phyloP scores from a whole-genome alignment of 1,140 invertebrate genomes.

The Saxidomus purpurata region DNA sequence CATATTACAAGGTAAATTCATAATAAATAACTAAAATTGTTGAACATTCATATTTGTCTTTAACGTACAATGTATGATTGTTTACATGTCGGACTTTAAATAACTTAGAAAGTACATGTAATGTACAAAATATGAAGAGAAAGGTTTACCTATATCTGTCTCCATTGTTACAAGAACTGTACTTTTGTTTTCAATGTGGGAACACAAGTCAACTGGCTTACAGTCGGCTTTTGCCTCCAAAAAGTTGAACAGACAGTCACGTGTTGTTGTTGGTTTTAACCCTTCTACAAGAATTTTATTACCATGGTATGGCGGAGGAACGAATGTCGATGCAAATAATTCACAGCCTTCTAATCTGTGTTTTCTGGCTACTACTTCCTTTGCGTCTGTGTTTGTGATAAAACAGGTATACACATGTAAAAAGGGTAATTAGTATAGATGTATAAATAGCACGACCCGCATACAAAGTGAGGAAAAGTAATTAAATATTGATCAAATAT shows the following conservation, averaged over 20 bases:
- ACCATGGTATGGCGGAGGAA: conserved; percentile 43
- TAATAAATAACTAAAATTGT: no score
- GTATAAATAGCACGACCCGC: no score
- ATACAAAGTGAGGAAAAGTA: no score
- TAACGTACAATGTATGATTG: no score
- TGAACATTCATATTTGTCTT: no score
- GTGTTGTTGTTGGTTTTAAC: conserved; percentile 59
- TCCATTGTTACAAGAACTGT: not conserved
- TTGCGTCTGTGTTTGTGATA: conserved; percentile 65
- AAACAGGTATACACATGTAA: not conserved
- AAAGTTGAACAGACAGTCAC: conserved; percentile 68
- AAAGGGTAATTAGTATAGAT: no score
- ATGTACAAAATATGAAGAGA: not conserved
- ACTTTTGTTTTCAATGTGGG: not conserved
- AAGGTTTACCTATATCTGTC: not conserved
- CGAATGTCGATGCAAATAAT: conserved; percentile 54
- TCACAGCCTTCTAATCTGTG: conserved; percentile 61
- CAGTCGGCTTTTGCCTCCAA: conserved; percentile 60
- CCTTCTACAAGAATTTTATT: conserved; percentile 62
- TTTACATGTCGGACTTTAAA: no score
- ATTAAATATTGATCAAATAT: no score
- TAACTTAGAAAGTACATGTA: no score
- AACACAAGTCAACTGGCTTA: not conserved
- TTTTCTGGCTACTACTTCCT: conserved; percentile 12
- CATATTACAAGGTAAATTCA: no score